Evolutionary conservation across 2,888 invertebrate genomes (phyloP).

Genomic region (Pycnomerus fuliginosus): DNA sequence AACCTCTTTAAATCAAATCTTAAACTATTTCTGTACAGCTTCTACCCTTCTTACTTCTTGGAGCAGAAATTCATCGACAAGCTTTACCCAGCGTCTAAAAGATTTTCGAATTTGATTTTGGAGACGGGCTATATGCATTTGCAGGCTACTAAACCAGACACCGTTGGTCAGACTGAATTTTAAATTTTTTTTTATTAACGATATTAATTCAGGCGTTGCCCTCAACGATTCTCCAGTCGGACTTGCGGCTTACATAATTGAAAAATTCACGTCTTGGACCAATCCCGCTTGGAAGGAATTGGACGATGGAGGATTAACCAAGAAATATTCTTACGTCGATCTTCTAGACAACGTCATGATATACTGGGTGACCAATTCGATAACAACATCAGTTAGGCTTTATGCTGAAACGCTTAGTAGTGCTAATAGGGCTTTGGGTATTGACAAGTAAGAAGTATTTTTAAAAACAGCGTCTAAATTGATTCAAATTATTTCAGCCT

Average conservation of each 20-base stretch:
- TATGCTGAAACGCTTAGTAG: constrained; percentile 64
- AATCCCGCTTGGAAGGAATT: constrained; percentile 54
- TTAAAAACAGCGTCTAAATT: too few species aligned
- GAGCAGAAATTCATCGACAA: constrained; percentile 55
- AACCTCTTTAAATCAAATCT: constrained; percentile 37
- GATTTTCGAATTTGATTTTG: constrained; percentile 46
- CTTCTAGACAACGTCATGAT: constrained; percentile 77
- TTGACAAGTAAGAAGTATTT: constrained; percentile 2
- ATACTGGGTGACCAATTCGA: constrained; percentile 73
- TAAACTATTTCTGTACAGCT: constrained; percentile 18
- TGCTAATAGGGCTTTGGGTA: constrained; percentile 18
- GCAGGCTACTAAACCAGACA: constrained; percentile 89
- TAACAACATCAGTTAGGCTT: constrained; percentile 71
- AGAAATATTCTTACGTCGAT: constrained; percentile 68
- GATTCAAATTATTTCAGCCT: constrained; percentile 57
- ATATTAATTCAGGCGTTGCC: too few species aligned
- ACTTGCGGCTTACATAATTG: constrained; percentile 85
- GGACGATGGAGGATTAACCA: constrained; percentile 66
- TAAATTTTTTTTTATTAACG: too few species aligned
- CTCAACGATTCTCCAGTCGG: constrained; percentile 79
- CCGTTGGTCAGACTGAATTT: too few species aligned
- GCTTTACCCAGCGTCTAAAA: constrained; percentile 57
- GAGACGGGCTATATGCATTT: constrained; percentile 71
- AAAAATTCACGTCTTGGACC: constrained; percentile 83
- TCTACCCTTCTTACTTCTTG: constrained; percentile 43